Evolutionary conservation across 2,888 invertebrate species (phyloP).

Genomic region (Cephus sareptanus): DNA sequence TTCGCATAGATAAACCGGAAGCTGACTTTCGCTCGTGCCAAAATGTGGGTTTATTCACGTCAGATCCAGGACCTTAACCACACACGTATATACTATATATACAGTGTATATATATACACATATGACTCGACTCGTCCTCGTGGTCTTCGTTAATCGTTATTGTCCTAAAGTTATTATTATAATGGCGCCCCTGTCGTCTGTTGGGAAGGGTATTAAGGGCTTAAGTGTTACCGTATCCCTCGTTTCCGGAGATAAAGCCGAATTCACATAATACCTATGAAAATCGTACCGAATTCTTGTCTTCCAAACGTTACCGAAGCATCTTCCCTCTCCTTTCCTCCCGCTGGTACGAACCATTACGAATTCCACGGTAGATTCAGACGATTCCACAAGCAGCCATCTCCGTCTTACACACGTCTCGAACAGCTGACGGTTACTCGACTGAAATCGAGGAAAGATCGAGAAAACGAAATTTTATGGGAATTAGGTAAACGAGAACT

Average conservation of each 20-base stretch:
- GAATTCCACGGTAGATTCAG: not conserved
- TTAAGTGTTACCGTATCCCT: slow-evolving; percentile 28
- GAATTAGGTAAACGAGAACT: not conserved
- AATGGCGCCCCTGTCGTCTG: slow-evolving; percentile 38
- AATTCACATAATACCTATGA: not conserved
- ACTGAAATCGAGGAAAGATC: not conserved
- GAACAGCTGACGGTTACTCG: not conserved
- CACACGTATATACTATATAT: not conserved
- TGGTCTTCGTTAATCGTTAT: slow-evolving; percentile 44
- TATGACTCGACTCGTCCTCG: slow-evolving; percentile 16
- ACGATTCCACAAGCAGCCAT: not conserved
- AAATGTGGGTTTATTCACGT: not conserved
- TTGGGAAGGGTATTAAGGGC: slow-evolving; percentile 32
- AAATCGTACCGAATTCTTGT: not conserved
- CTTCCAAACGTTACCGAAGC: not conserved
- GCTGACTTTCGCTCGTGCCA: not conserved
- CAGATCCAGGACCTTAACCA: not conserved
- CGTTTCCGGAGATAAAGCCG: slow-evolving; percentile 24
- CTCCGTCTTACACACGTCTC: not conserved
- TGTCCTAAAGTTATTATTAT: slow-evolving; percentile 47
- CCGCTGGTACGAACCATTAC: not conserved
- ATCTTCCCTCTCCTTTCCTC: not conserved
- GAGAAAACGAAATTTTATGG: not conserved
- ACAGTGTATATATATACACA: not conserved
- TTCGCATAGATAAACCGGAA: not conserved